These are phyloP conservation scores for Apamea crenata DNA, from an alignment of 2,888 invertebrate genomes.

Conservation along the genomic window DNA sequence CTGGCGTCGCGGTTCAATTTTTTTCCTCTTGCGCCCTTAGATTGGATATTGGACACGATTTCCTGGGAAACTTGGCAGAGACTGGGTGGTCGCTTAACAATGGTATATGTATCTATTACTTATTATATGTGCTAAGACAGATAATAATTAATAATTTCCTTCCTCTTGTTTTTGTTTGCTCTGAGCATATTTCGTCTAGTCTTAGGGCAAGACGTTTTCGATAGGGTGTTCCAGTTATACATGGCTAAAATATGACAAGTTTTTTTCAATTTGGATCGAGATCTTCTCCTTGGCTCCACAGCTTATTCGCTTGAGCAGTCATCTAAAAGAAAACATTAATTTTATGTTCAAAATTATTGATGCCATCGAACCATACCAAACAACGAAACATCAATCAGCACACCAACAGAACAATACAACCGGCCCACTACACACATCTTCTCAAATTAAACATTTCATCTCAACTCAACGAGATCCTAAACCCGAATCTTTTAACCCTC, in stretches of 20 bases:
- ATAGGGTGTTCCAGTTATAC: neutral
- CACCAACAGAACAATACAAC: slow-evolving; percentile 34
- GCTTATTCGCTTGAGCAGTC: neutral
- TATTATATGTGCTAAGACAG: slow-evolving; percentile 32
- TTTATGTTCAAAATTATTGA: neutral
- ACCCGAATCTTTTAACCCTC: slow-evolving; percentile 68
- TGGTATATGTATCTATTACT: slow-evolving; percentile 61
- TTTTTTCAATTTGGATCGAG: neutral
- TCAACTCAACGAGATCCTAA: slow-evolving; percentile 56
- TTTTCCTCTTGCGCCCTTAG: slow-evolving; percentile 89
- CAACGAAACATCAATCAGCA: slow-evolving; percentile 18
- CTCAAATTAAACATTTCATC: slow-evolving; percentile 51
- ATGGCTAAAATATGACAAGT: neutral
- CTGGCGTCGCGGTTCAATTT: slow-evolving; percentile 88
- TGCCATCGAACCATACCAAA: neutral
- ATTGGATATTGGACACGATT: slow-evolving; percentile 89
- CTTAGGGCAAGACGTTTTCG: neutral
- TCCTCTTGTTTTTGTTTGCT: slow-evolving; percentile 13
- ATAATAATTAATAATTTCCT: slow-evolving; percentile 47
- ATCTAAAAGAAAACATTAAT: neutral
- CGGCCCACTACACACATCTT: slow-evolving; percentile 40
- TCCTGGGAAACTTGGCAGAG: slow-evolving; percentile 85
- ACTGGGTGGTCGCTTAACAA: slow-evolving; percentile 85
- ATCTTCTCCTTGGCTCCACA: neutral
- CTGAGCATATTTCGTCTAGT: slow-evolving; percentile 13